Conservation (phyloP, 2,797 vertebrate genomes). For the Mus minutoides region DNA sequence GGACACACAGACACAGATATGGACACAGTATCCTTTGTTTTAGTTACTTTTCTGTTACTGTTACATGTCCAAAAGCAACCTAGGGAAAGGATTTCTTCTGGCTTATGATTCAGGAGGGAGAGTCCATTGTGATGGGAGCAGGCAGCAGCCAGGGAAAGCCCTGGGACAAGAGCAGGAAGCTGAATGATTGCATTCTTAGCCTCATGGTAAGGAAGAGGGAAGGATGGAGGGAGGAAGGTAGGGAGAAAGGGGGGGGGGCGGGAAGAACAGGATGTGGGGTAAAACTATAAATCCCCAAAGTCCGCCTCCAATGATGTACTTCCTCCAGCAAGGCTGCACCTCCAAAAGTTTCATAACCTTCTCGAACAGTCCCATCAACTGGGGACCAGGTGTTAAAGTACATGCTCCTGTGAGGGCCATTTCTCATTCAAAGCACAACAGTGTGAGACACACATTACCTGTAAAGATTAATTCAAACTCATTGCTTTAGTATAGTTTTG, state of each 20-base stretch:
- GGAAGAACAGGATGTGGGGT: not conserved
- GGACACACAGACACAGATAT: not conserved
- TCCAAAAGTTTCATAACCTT: not conserved
- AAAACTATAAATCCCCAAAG: not conserved
- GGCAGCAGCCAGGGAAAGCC: not conserved
- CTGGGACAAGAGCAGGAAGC: not conserved
- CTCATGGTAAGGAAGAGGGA: not conserved
- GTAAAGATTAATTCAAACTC: not conserved
- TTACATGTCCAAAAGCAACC: not conserved
- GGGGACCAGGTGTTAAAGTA: not conserved
- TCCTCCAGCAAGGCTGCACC: not conserved
- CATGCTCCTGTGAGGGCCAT: not conserved
- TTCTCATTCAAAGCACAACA: not conserved
- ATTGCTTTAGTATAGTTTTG: not conserved
- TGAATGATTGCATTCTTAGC: not conserved
- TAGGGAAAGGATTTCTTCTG: not conserved
- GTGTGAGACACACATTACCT: not conserved
- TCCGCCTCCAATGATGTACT: not conserved
- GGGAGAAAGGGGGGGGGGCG: too few relatives aligned
- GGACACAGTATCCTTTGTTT: not conserved
- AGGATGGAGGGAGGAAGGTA: not conserved
- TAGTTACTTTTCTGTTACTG: not conserved
- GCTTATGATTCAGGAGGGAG: not conserved
- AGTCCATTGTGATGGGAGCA: not conserved
- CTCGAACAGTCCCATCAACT: not conserved